Evolutionary conservation across 2,888 invertebrate species (phyloP).

Genomic region (Bombyx huttoni): DNA sequence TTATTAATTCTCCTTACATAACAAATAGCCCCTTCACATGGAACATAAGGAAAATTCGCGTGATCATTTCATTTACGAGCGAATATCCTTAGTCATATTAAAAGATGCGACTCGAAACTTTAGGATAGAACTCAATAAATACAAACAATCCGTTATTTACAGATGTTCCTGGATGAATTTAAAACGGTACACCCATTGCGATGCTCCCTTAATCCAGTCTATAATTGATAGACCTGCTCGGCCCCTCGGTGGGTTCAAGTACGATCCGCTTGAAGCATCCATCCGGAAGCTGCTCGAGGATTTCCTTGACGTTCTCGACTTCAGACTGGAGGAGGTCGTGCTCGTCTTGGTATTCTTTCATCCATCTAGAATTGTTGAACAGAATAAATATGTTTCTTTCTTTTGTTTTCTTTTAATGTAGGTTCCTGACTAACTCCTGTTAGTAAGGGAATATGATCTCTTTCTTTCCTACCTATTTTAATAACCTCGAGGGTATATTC

Average conservation of each 20-base stretch:
- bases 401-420: no score
- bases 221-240: slow-evolving; percentile 27
- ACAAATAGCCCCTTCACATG: not conserved
- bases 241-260: slow-evolving; percentile 77
- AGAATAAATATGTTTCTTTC: no score
- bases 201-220: not conserved
- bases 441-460: no score
- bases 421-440: no score
- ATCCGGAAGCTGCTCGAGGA: slow-evolving; percentile 83
- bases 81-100: not conserved
- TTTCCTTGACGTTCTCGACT: slow-evolving; percentile 86
- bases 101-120: not conserved
- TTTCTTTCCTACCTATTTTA: no score
- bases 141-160: not conserved
- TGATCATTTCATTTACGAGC: not conserved
- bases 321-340: slow-evolving; percentile 78
- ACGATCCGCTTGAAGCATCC: slow-evolving; percentile 85
- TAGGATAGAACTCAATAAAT: not conserved
- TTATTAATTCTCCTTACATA: no score
- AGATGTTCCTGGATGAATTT: not conserved
- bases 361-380: slow-evolving; percentile 63
- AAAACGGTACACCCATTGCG: not conserved
- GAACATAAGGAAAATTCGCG: not conserved
- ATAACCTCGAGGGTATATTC: no score
- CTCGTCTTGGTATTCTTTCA: slow-evolving; percentile 86